Percentiles rank a stretch among this genome's conserved stretches.
Conservation (phyloP, 1,140 invertebrate genomes). For the Ips typographus region DNA sequence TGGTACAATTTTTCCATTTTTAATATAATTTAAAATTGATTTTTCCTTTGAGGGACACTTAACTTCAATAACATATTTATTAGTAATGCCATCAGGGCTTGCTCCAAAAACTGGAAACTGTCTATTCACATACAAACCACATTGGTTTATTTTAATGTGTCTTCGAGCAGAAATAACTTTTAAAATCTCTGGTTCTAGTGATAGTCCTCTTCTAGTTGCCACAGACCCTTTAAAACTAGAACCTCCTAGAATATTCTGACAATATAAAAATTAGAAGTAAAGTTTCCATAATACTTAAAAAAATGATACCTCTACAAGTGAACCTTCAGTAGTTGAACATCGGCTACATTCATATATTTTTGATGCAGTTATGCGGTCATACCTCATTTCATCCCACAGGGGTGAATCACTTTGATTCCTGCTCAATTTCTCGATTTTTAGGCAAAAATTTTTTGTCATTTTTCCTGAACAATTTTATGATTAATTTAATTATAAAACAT, state of each 20-base stretch:
- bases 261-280: background rate
- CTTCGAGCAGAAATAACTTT: background rate
- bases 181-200: background rate
- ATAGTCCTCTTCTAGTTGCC: background rate
- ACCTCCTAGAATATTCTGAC: background rate
- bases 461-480: background rate
- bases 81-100: background rate
- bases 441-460: background rate
- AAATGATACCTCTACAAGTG: too few species aligned
- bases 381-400: too few species aligned
- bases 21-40: background rate
- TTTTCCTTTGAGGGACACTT: background rate
- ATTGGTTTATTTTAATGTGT: background rate
- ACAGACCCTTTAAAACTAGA: background rate
- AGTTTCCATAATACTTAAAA: too few species aligned
- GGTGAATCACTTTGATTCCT: too few species aligned
- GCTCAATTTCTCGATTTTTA: too few species aligned
- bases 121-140: background rate
- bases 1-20: background rate
- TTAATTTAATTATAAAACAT: background rate
- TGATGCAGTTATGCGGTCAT: too few species aligned
- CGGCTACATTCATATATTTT: too few species aligned
- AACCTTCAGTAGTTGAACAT: too few species aligned
- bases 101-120: background rate
- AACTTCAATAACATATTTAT: constrained; percentile 5